Evolutionary conservation across 2,888 invertebrate genomes (phyloP).

Genomic region (Timandra comae): DNA sequence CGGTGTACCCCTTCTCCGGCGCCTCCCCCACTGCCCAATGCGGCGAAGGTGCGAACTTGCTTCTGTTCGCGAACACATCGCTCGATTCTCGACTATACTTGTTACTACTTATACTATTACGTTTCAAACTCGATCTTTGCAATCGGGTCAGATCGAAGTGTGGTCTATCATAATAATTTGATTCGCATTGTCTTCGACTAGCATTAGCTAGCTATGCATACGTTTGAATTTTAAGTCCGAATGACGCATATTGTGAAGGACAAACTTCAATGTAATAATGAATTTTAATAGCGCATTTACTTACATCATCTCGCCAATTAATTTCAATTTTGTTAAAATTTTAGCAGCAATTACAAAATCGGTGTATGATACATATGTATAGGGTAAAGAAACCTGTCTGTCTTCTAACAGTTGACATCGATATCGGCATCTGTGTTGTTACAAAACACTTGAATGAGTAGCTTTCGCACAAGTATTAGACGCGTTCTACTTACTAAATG

Average conservation of each 20-base stretch:
- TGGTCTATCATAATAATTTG: conserved; percentile 6
- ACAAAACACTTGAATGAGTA: conserved; percentile 14
- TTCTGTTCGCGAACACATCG: conserved; percentile 23
- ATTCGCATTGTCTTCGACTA: conserved; percentile 15
- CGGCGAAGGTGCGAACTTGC: conserved; percentile 36
- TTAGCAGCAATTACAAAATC: too few relatives aligned
- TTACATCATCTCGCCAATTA: neutral
- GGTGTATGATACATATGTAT: neutral
- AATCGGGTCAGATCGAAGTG: conserved; percentile 1
- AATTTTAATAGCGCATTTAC: conserved; percentile 4
- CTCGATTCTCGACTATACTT: conserved; percentile 4
- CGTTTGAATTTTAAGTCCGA: conserved; percentile 23
- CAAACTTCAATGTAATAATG: conserved; percentile 1
- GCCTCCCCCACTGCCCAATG: conserved; percentile 17
- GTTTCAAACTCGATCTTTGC: neutral
- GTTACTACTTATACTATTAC: too few relatives aligned
- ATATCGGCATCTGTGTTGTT: conserved; percentile 3
- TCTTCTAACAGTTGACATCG: neutral
- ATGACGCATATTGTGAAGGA: conserved; percentile 16
- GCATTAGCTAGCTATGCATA: conserved; percentile 6
- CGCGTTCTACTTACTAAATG: conserved; percentile 56
- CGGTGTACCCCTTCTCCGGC: conserved; percentile 22
- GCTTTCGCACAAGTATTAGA: conserved; percentile 39
- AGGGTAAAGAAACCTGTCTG: neutral
- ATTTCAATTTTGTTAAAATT: conserved; percentile 2